Percentiles rank a stretch among this genome's conserved stretches.
Evolutionary conservation across 1,140 invertebrate genomes (phyloP).

Genomic region (Bactericera cockerelli): DNA sequence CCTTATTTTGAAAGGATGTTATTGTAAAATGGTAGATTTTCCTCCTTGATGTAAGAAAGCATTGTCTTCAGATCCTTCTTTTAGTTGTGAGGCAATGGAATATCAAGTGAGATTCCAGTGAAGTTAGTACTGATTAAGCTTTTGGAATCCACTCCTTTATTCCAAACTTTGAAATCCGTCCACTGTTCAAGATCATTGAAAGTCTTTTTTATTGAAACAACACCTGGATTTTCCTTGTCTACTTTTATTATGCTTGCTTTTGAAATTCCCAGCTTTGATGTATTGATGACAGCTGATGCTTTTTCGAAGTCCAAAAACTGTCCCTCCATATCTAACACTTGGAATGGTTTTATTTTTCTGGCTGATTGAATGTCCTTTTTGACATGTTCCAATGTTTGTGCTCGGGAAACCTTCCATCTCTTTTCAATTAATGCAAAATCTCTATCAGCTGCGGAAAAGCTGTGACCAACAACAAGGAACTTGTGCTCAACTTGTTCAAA

Average conservation of each 20-base stretch:
- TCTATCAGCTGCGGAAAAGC: slow-evolving; percentile 16
- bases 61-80: background rate
- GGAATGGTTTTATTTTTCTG: background rate
- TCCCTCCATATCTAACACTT: background rate
- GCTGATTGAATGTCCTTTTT: background rate
- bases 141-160: background rate
- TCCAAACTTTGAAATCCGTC: background rate
- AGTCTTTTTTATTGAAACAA: background rate
- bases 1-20: background rate
- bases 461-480: slow-evolving; percentile 19
- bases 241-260: background rate
- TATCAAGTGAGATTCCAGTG: background rate
- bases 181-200: background rate
- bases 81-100: background rate
- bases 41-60: background rate
- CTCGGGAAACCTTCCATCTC: slow-evolving; percentile 13
- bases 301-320: background rate
- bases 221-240: background rate
- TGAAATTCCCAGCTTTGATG: background rate
- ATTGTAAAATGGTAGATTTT: background rate
- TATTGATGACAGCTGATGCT: background rate
- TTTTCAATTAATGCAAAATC: slow-evolving; percentile 18
- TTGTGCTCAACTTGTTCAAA: too few relatives aligned
- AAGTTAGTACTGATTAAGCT: background rate
- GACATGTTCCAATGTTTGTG: background rate